phyloP scores from a whole-genome alignment of 2,888 invertebrate species.

The Poecilus cupreus region DNA sequence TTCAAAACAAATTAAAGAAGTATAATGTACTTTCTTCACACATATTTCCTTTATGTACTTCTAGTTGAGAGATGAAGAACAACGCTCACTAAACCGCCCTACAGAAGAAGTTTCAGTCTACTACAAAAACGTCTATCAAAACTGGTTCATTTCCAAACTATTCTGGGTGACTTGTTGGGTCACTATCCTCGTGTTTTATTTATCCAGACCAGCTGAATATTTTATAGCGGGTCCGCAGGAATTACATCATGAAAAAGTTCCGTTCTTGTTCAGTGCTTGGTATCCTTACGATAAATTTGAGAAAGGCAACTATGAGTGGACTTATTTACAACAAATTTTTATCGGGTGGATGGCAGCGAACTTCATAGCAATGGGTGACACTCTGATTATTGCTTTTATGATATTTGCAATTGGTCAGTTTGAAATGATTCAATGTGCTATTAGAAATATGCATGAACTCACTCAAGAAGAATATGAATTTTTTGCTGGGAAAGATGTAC shows the following conservation, averaged over 20 bases:
- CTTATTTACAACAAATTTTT: background rate
- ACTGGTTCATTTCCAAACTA: background rate
- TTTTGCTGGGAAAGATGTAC: background rate
- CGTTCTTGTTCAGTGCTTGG: conserved; percentile 9
- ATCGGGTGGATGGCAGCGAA: conserved; percentile 6
- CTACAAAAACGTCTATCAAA: background rate
- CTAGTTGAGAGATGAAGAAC: conserved; percentile 19
- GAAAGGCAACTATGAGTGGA: background rate
- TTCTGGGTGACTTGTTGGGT: background rate
- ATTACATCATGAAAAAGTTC: background rate
- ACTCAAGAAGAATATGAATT: background rate
- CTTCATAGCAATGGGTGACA: conserved; percentile 38
- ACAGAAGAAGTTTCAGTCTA: background rate
- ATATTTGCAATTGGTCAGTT: conserved; percentile 56
- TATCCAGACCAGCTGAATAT: background rate
- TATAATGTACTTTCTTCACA: background rate
- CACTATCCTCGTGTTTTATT: background rate
- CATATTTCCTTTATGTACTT: too few relatives aligned
- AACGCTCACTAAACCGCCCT: background rate
- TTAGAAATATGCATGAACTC: conserved; percentile 18
- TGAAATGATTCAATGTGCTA: conserved; percentile 41
- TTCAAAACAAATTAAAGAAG: too few relatives aligned
- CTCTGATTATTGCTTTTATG: conserved; percentile 48
- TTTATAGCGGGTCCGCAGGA: background rate
- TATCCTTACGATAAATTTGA: conserved; percentile 8